Evolutionary conservation across 2,113 vertebrate genomes (phyloP), one percentile per base, ranked within the genome.

Genomic region (Athene cunicularia): DNA sequence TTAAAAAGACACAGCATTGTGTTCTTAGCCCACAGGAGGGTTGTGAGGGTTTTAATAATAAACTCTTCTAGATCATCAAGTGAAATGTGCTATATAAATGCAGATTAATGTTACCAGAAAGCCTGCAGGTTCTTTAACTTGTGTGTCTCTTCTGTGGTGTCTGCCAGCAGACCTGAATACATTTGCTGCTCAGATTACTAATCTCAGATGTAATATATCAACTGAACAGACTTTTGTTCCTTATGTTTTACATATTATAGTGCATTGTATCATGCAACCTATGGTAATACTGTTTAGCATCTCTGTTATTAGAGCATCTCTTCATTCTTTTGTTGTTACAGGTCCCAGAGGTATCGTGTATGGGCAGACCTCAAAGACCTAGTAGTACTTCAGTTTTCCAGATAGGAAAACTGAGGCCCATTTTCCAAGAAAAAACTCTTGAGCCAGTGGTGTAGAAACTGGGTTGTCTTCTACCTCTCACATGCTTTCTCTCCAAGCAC

Each of bases 291-390:
- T 56, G 37, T 45, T 80, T 64, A 93, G 47, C 84, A 77, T 93
- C 91, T 81, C 58, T 91, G 52, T 93, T 72, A 93, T 91, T 95
- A 95, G 32, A 66, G 23, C 80, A 76, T 52, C 68, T 92, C 63
- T 88, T 93, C 52, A 62, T 85, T 35, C 49, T 72, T 81, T 12
- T 93, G 35, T 93, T 81, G 74, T 85, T 71, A 56, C 22, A 72
- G 41, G 58, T 79, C 53, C 53, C 16, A 62, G 74, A 52, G 52
- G 58, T 70, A 12, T 17, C 60, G 10, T 56, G 88, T 80, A 67
- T 63, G 35, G 47, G 28, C 33, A 76, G 24, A 93, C 74, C 79
- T 91, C 63, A 93, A 88, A 91, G 84, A 28, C 33, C 21, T 41
- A 14, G 32, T 71, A 80, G 58, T 35, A 62, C 47, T 91, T 91